Base-by-base conservation (phyloP, 2,888 invertebrate genomes). In the Panzeria rudis region DNA sequence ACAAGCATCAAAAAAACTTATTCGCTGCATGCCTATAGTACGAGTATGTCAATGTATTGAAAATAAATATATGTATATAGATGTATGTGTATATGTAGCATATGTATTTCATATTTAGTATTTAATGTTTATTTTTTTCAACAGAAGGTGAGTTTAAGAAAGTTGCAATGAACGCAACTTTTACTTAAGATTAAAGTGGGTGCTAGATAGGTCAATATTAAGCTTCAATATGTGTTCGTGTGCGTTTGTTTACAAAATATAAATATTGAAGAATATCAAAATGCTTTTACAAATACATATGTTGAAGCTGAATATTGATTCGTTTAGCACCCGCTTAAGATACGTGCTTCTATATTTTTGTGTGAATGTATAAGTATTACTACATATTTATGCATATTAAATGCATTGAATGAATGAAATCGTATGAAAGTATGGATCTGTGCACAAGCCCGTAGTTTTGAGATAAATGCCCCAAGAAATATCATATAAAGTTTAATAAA, bases 111-210 rank as follows among this genome's bases (percentile, higher is more conserved):
- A 44, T 11, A 56, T n/a, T 41, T 29, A 41, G 3, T 8, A 6
- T 41, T 41, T 29, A 41, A 17, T 17, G 56, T 56, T 23, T 13
- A 11, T 4, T 15, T 69, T 25, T n/a, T 8, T 32, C 41, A 32
- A 59, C 17, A 29, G 59, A 62, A 23, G 38, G 25, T 8, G 35
- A 61, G 20, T 23, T 9, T 47, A 59, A 41, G 54, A 62, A 69
- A 71, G 20, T 17, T 71, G 9, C 50, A 66, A 64, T 25, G 44
- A 32, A 66, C 7, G 23, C 32, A 64, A 66, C 41, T 56, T 64
- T 38, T n/a, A n/a, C 50, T 38, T 71, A 77, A 62, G 71, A 54
- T 69, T 68, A 59, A 41, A 52, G n/a, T n/a, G n/a, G n/a, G n/a
- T n/a, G n/a, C n/a, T n/a, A n/a, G n/a, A n/a, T n/a, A n/a, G n/a